phyloP scores from a whole-genome alignment of 2,113 vertebrate species.

The Pteronura brasiliensis region DNA sequence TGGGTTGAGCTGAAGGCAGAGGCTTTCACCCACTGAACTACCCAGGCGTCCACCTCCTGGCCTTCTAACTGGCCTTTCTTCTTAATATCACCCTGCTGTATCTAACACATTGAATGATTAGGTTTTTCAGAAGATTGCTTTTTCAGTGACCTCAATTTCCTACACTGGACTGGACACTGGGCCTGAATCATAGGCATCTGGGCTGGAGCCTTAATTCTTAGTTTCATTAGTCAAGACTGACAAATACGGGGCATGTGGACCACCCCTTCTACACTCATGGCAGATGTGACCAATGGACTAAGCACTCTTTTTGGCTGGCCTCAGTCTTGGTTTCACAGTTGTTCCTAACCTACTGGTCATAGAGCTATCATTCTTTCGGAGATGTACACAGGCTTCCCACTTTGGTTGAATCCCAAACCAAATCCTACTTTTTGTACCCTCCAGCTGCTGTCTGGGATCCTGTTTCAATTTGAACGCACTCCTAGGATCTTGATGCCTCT shows the following conservation, averaged over 20 bases:
- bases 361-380: neutral
- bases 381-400: neutral
- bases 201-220: neutral
- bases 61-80: neutral
- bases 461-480: neutral
- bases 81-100: neutral
- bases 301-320: neutral
- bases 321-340: neutral
- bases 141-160: neutral
- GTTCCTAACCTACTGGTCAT: neutral
- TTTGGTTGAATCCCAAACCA: neutral
- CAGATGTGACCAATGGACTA: neutral
- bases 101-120: neutral
- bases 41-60: neutral
- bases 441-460: neutral
- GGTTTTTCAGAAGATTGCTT: too few relatives aligned
- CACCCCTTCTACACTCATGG: neutral
- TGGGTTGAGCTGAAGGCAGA: too few relatives aligned
- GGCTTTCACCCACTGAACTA: too few relatives aligned
- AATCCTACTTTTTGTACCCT: neutral
- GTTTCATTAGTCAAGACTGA: neutral
- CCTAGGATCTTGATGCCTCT: neutral
- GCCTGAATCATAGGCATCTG: neutral
- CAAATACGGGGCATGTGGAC: neutral
- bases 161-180: neutral